Conservation (phyloP, 2,888 invertebrate species). For the Disparrhopalites patrizii region DNA sequence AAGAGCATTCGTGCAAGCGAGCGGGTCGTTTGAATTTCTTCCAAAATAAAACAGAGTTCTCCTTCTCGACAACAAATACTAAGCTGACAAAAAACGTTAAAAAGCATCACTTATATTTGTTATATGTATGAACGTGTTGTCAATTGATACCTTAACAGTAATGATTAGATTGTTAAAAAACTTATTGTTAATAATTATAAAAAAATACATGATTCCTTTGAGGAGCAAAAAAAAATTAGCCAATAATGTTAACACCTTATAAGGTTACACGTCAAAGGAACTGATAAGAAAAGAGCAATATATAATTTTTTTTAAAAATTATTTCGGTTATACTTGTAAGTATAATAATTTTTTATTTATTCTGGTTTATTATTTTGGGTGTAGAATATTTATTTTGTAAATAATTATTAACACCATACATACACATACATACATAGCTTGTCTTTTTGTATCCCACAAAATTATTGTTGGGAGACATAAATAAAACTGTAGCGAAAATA, state of each 20-base stretch:
- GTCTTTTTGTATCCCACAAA: too few relatives aligned
- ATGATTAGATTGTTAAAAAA: too few relatives aligned
- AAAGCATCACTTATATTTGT: constrained; percentile 10
- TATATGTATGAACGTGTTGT: constrained; percentile 5
- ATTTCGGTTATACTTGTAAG: too few relatives aligned
- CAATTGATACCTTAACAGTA: not conserved
- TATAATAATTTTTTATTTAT: constrained; percentile 1
- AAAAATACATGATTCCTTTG: too few relatives aligned
- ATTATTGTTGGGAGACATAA: too few relatives aligned
- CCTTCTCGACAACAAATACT: constrained; percentile 22
- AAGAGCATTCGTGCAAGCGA: constrained; percentile 4
- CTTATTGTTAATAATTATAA: too few relatives aligned
- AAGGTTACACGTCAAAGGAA: too few relatives aligned
- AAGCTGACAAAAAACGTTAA: constrained; percentile 4
- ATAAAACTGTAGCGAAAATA: too few relatives aligned
- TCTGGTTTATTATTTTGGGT: constrained; percentile 1
- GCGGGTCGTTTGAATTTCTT: constrained; percentile 21
- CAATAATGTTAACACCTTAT: too few relatives aligned
- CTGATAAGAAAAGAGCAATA: constrained; percentile 6
- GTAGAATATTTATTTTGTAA: not conserved
- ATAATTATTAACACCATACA: not conserved
- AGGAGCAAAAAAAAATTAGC: too few relatives aligned
- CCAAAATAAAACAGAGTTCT: constrained; percentile 20
- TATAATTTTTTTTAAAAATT: constrained; percentile 3
- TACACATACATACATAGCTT: too few relatives aligned